Evolutionary conservation across 2,888 invertebrate species (phyloP).

Genomic region (Calameuta filiformis): DNA sequence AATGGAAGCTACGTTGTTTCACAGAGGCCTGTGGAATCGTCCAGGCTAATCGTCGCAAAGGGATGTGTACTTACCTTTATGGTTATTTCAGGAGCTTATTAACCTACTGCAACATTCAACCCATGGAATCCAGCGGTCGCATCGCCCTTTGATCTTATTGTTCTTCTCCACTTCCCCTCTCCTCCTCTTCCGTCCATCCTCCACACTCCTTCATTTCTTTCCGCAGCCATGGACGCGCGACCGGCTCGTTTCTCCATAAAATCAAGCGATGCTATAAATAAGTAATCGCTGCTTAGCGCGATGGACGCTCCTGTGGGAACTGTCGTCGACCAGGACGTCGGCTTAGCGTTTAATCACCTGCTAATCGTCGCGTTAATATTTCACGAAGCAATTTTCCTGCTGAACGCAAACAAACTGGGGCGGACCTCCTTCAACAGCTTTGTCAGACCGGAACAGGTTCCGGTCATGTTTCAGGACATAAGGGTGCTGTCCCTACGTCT

Average conservation of each 20-base stretch:
- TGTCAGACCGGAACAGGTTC: background rate
- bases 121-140: background rate
- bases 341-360: slow-evolving; percentile 22
- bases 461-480: background rate
- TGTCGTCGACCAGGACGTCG: background rate
- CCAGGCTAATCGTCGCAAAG: background rate
- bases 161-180: background rate
- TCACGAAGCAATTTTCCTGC: slow-evolving; percentile 45
- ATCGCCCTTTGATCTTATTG: background rate
- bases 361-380: slow-evolving; percentile 55
- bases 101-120: background rate
- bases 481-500: background rate
- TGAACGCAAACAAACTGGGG: slow-evolving; percentile 27
- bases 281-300: background rate
- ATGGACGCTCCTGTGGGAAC: background rate
- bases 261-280: background rate
- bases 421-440: background rate
- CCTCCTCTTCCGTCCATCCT: background rate
- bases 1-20: background rate
- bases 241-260: background rate
- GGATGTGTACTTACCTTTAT: background rate
- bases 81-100: background rate
- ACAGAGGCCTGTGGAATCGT: background rate
- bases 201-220: background rate
- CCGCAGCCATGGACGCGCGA: background rate